A percentile compares a stretch with the other conserved stretches of the same genome.
phyloP scores from a whole-genome alignment of 1,140 invertebrate species.

The Pectinophora gossypiella region DNA sequence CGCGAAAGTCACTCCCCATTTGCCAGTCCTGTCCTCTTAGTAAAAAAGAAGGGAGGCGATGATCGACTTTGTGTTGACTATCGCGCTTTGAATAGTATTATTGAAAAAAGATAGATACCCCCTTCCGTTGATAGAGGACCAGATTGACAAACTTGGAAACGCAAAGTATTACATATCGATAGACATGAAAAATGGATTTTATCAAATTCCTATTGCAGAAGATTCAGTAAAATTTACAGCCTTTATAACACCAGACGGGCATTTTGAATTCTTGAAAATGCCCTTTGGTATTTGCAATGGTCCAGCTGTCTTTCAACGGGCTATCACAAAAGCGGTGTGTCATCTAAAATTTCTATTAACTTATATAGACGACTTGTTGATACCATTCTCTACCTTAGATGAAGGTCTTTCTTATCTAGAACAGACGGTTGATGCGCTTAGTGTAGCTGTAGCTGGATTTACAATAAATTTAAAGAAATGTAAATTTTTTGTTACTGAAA shows the following conservation, averaged over 20 bases:
- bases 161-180: conserved; percentile 6
- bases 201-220: too few relatives aligned
- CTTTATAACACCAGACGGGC: conserved; percentile 5
- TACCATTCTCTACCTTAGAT: conserved; percentile 10
- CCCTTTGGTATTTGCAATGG: conserved; percentile 38
- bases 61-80: conserved; percentile 14
- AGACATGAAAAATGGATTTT: conserved; percentile 9
- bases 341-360: conserved; percentile 26
- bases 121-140: too few relatives aligned
- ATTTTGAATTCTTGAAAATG: conserved; percentile 30
- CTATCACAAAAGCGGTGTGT: too few relatives aligned
- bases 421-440: conserved; percentile 11
- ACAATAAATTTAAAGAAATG: conserved; percentile 22
- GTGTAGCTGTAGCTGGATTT: conserved; percentile 12
- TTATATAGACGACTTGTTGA: conserved; percentile 24
- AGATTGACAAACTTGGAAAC: too few relatives aligned
- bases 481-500: conserved; percentile 19
- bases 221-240: conserved; percentile 4
- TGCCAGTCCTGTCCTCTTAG: conserved; percentile 15
- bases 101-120: conserved; percentile 9
- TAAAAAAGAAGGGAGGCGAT: conserved; percentile 20
- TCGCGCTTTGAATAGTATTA: conserved; percentile 6
- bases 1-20: conserved; percentile 29
- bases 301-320: conserved; percentile 47
- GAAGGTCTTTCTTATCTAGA: conserved; percentile 14